Conservation (phyloP, 1,140 invertebrate species). For the Phymorhynchus buccinoides region DNA sequence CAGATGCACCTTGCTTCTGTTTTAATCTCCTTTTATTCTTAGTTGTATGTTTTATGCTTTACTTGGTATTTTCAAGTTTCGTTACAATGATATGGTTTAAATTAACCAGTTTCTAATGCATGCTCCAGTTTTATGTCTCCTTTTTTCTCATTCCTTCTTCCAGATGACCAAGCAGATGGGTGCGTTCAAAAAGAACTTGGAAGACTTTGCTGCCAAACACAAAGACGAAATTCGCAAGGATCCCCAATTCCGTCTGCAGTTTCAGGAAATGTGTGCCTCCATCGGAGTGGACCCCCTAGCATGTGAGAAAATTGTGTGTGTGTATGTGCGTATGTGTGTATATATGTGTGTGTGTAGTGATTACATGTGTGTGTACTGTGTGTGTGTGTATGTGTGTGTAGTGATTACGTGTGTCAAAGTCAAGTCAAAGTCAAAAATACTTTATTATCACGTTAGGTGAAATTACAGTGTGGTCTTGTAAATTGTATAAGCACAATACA, state of each 20-base stretch:
- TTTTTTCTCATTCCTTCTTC: conserved; percentile 38
- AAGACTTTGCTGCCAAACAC: conserved; percentile 97
- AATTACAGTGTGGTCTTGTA: background rate
- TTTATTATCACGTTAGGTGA: background rate
- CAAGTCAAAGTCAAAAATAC: background rate
- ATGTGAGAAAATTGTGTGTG: conserved; percentile 78
- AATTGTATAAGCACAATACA: too few species aligned
- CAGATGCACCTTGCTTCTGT: background rate
- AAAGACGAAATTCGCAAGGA: conserved; percentile 92
- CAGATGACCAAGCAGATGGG: conserved; percentile 96
- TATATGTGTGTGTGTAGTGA: background rate
- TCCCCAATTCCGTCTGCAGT: conserved; percentile 93
- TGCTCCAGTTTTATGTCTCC: background rate
- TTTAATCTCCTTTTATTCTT: background rate
- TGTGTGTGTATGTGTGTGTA: too few species aligned
- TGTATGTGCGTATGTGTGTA: too few species aligned
- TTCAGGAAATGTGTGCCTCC: conserved; percentile 99
- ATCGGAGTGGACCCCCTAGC: conserved; percentile 99
- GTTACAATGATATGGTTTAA: background rate
- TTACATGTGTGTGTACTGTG: too few species aligned
- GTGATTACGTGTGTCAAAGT: background rate
- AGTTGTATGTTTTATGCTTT: too few species aligned
- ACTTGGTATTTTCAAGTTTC: background rate
- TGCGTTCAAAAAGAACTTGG: conserved; percentile 91
- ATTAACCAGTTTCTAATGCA: background rate